Evolutionary conservation across 2,113 vertebrate genomes (phyloP).

Genomic region (Porphyrio hochstetteri): DNA sequence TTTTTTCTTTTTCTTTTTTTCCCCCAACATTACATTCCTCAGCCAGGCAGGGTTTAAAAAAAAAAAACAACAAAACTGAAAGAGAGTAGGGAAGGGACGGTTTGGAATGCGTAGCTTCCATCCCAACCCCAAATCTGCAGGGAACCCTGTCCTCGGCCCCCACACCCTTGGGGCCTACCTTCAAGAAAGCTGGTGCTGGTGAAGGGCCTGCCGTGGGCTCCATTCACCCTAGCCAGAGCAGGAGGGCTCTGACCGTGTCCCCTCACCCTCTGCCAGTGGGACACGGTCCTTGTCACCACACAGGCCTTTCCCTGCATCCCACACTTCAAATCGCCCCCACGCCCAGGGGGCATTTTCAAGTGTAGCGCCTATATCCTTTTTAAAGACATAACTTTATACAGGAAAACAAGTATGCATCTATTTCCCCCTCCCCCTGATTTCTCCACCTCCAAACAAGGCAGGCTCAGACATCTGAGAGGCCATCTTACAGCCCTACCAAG

Average conservation of each 20-base stretch:
- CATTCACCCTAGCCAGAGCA: not conserved
- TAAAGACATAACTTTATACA: slow-evolving; percentile 1
- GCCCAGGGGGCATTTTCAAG: not conserved
- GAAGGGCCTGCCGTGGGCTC: not conserved
- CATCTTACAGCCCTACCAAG: slow-evolving; percentile 36
- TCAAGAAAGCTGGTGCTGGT: not conserved
- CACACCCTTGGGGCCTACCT: not conserved
- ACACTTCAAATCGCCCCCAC: not conserved
- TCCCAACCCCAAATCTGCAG: slow-evolving; percentile 17
- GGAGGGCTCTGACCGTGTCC: not conserved
- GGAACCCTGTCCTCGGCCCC: not conserved
- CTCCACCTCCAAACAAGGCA: slow-evolving; percentile 18
- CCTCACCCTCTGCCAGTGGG: not conserved
- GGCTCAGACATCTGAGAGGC: slow-evolving; percentile 13
- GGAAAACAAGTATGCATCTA: not conserved
- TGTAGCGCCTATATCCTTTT: not conserved
- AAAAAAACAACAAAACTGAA: not conserved
- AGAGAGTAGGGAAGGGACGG: slow-evolving; percentile 27
- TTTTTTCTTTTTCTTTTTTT: not conserved
- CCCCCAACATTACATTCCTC: slow-evolving; percentile 6
- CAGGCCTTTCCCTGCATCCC: not conserved
- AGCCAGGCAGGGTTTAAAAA: slow-evolving; percentile 15
- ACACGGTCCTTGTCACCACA: not conserved
- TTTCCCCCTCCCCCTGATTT: not conserved
- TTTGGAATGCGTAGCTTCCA: slow-evolving; percentile 64